Conservation (phyloP, 1,140 invertebrate species). For the Sycophila sp. region DNA sequence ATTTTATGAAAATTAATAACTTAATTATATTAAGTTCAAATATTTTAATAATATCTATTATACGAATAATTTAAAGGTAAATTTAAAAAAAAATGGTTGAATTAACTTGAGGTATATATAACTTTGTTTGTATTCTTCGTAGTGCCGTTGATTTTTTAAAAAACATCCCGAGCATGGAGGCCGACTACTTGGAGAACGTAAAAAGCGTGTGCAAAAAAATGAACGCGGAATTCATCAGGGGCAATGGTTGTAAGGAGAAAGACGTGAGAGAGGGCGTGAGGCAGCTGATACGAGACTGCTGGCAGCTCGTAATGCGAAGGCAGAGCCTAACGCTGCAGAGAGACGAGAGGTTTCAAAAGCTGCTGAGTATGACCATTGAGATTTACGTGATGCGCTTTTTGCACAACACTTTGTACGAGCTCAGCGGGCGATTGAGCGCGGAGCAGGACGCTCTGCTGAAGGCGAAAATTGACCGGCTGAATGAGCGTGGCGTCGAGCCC, state of each 20-base stretch:
- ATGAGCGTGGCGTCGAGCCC: slow-evolving; percentile 41
- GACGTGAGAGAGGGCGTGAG: too few species aligned
- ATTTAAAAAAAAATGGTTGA: too few species aligned
- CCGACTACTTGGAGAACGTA: too few species aligned
- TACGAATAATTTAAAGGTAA: too few species aligned
- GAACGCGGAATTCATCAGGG: too few species aligned
- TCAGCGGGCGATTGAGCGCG: slow-evolving; percentile 22
- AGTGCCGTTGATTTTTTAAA: slow-evolving; percentile 49
- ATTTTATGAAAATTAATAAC: too few species aligned
- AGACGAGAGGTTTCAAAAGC: slow-evolving; percentile 52
- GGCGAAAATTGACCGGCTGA: slow-evolving; percentile 44
- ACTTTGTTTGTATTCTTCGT: slow-evolving; percentile 33
- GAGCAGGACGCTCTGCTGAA: slow-evolving; percentile 30
- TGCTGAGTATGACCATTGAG: slow-evolving; percentile 50
- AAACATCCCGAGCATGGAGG: too few species aligned
- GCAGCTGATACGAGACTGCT: slow-evolving; percentile 47
- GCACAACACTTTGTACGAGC: slow-evolving; percentile 49
- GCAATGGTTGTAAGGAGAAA: too few species aligned
- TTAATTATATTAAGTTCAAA: too few species aligned
- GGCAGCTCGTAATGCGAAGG: slow-evolving; percentile 48
- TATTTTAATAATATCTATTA: too few species aligned
- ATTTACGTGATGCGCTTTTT: slow-evolving; percentile 52
- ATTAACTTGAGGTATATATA: too few species aligned
- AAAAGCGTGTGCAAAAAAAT: too few species aligned
- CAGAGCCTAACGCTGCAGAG: slow-evolving; percentile 49